phyloP scores from a whole-genome alignment of 2,797 vertebrate genomes.

The Acanthis flammea region DNA sequence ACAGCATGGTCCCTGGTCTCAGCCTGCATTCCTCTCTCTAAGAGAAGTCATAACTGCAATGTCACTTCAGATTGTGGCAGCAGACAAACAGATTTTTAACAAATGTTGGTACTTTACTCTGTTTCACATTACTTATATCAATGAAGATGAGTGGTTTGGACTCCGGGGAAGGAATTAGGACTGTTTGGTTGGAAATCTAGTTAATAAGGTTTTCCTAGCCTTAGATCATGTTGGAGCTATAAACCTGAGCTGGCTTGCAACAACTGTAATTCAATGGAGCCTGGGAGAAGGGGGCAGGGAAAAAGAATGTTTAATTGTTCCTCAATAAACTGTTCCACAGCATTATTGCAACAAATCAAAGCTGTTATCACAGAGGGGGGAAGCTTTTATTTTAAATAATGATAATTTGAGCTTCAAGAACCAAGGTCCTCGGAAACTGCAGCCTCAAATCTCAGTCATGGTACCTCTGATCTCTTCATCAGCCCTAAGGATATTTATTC shows the following conservation, averaged over 20 bases:
- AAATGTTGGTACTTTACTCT: constrained; percentile 45
- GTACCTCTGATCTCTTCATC: not conserved
- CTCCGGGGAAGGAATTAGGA: not conserved
- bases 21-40: not conserved
- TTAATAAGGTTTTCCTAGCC: constrained; percentile 31
- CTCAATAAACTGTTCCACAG: constrained; percentile 15
- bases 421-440: constrained; percentile 8
- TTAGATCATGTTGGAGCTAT: not conserved
- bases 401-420: not conserved
- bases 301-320: constrained; percentile 22
- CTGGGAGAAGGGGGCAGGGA: not conserved
- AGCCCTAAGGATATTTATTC: not conserved
- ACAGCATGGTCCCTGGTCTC: not conserved
- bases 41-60: not conserved
- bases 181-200: constrained; percentile 27
- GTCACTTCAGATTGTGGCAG: not conserved
- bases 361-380: constrained; percentile 5
- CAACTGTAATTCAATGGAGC: not conserved
- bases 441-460: not conserved
- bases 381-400: constrained; percentile 43
- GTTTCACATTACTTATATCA: constrained; percentile 15
- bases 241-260: not conserved
- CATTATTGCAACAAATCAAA: constrained; percentile 37
- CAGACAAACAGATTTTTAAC: constrained; percentile 46
- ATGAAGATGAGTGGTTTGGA: constrained; percentile 36